Base-by-base conservation (phyloP, 2,888 invertebrate genomes). In the Trichopria drosophilae region DNA sequence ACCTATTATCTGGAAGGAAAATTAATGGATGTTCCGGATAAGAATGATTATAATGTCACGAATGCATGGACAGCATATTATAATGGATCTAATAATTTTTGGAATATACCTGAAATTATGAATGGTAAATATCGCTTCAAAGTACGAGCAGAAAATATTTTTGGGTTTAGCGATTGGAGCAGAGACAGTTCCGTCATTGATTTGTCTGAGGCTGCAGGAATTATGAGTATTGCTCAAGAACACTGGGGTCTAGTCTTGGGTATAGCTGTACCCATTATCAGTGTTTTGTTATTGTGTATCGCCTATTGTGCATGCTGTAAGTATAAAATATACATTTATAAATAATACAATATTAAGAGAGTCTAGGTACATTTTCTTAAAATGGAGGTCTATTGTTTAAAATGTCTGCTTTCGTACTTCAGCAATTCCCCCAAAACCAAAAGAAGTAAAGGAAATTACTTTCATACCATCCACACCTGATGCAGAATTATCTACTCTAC, bases 101-200 rank as follows among this genome's bases (percentile, higher is more conserved):
- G 93, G 88, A 82, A 90, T 53, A 84, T 93, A 19, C 81, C 82
- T 7, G 65, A 67, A 1, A 66, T 70, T 10, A 67, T 75, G 66
- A 84, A 84, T 12, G 77, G 81, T 18, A 79, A 83, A 39, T 86
- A 88, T 62, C 78, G 81, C 44, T 91, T 91, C 69, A 81, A 88
- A 7, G 90, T 91, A 37, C 83, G 86, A 53, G 92, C 93, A 0
- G 78, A 81, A 49, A 95, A 94, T 75, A 77, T 80, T 3, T 85
- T 88, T 72, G 94, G 94, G 16, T 90, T 89, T 84, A 89, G 93
- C 51, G 81, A 84, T 12, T 85, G 85, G 72, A 93, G 91, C 57
- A 77, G 80, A 58, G 77, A 81, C 40, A 90, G 87, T 59, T 80
- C 81, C 22, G 79, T 82, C 24, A 81, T 84, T 61, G 81, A 82